Conservation (phyloP, 2,888 invertebrate genomes). For the Hydrotaea cyrtoneurina region DNA sequence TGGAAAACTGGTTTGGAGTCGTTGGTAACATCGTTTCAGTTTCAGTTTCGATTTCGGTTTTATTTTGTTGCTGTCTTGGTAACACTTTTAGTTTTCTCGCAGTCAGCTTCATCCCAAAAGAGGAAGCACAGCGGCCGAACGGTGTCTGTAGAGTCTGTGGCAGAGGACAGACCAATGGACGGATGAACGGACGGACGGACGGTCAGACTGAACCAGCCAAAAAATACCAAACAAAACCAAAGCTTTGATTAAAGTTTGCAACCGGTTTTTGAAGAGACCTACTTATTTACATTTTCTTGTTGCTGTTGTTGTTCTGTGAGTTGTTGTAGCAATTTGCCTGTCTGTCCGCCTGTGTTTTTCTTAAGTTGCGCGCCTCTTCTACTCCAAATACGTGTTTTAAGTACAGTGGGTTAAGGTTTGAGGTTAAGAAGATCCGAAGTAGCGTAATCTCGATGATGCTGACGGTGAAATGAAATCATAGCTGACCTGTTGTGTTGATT, state of each 20-base stretch:
- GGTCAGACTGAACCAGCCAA: background rate
- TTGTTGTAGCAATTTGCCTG: slow-evolving; percentile 40
- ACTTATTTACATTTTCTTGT: slow-evolving; percentile 25
- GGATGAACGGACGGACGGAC: slow-evolving; percentile 31
- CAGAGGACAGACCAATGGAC: no score
- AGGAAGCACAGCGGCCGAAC: slow-evolving; percentile 49
- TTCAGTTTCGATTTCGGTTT: background rate
- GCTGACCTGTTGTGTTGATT: background rate
- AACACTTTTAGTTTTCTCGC: background rate
- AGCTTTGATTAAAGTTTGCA: background rate
- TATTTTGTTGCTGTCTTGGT: background rate
- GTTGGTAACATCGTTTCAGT: background rate
- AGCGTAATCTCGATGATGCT: background rate
- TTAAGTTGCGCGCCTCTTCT: slow-evolving; percentile 66
- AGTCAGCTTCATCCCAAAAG: slow-evolving; percentile 8
- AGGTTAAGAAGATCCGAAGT: background rate
- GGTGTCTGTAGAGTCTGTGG: slow-evolving; percentile 15
- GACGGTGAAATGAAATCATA: background rate
- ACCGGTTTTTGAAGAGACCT: slow-evolving; percentile 32
- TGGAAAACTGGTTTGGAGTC: slow-evolving; percentile 57
- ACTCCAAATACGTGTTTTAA: slow-evolving; percentile 53
- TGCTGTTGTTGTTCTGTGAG: slow-evolving; percentile 59
- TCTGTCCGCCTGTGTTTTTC: slow-evolving; percentile 46
- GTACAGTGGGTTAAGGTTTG: slow-evolving; percentile 53
- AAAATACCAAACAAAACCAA: background rate